phyloP scores from a whole-genome alignment of 2,797 vertebrate genomes.

The Rhyacichthys aspro region DNA sequence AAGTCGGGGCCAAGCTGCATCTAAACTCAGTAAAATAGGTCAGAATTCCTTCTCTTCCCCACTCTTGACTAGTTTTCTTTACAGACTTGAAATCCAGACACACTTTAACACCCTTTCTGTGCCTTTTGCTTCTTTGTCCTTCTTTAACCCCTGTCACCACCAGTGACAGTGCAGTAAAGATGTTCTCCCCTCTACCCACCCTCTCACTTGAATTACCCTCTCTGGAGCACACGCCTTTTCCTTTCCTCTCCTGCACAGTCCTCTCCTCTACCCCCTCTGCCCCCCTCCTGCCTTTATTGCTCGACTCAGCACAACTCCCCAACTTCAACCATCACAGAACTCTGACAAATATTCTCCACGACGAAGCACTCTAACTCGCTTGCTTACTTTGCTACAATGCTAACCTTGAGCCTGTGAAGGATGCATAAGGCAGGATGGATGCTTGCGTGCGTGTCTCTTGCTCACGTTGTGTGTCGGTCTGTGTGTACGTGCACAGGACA shows the following conservation, averaged over 20 bases:
- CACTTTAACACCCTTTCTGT: slow-evolving; percentile 32
- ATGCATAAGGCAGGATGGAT: slow-evolving; percentile 57
- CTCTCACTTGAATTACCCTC: too few relatives aligned
- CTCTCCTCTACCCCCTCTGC: slow-evolving; percentile 20
- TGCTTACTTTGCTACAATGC: slow-evolving; percentile 64
- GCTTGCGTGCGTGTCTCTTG: slow-evolving; percentile 29
- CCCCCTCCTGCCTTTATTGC: slow-evolving; percentile 57
- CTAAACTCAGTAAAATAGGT: slow-evolving; percentile 71
- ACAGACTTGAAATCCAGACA: slow-evolving; percentile 31
- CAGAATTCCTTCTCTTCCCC: slow-evolving; percentile 57
- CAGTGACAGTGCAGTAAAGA: slow-evolving; percentile 26
- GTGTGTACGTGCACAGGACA: slow-evolving; percentile 22
- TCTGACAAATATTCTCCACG: slow-evolving; percentile 72
- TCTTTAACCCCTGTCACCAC: not conserved
- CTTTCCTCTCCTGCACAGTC: not conserved
- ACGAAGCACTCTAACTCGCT: slow-evolving; percentile 59
- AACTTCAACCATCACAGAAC: slow-evolving; percentile 72
- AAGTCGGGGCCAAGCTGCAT: slow-evolving; percentile 37
- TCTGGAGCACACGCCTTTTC: not conserved
- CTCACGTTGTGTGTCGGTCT: slow-evolving; percentile 1
- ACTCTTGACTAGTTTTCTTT: slow-evolving; percentile 51
- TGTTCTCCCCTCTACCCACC: not conserved
- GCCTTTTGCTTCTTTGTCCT: slow-evolving; percentile 10
- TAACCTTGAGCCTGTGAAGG: slow-evolving; percentile 76
- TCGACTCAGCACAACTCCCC: slow-evolving; percentile 72